A percentile compares a stretch with the other conserved stretches of the same genome.
These are phyloP conservation scores for Lathronympha strigana DNA, from an alignment of 2,888 invertebrate species.

Conservation along the genomic window DNA sequence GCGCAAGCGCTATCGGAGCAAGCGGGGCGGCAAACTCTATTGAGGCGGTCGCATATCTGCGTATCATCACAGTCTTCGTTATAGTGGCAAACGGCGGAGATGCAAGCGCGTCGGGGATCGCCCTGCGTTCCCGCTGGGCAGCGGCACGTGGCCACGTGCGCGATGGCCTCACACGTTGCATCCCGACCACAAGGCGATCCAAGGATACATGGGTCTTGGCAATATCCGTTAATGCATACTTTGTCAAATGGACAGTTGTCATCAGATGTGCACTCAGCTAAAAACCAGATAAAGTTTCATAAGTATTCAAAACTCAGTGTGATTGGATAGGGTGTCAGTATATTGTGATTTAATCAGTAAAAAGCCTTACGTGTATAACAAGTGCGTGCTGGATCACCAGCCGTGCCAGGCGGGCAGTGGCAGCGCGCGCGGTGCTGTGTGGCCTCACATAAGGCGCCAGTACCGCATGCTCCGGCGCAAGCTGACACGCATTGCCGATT, in stretches of 20 bases:
- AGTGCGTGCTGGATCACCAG: slow-evolving; percentile 93
- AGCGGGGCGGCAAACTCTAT: slow-evolving; percentile 91
- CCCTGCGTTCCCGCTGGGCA: slow-evolving; percentile 95
- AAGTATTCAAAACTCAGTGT: background rate
- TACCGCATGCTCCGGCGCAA: slow-evolving; percentile 92
- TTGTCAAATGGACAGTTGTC: slow-evolving; percentile 93
- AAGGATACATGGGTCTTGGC: slow-evolving; percentile 90
- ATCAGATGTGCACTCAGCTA: slow-evolving; percentile 92
- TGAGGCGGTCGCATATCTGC: slow-evolving; percentile 93
- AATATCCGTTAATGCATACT: slow-evolving; percentile 90
- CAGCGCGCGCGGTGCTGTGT: slow-evolving; percentile 92
- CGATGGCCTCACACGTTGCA: slow-evolving; percentile 89
- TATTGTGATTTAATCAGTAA: background rate
- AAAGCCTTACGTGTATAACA: slow-evolving; percentile 93
- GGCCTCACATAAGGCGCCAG: slow-evolving; percentile 91
- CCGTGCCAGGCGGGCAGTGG: slow-evolving; percentile 92
- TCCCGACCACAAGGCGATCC: slow-evolving; percentile 90
- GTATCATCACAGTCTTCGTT: slow-evolving; percentile 95
- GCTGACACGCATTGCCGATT: slow-evolving; percentile 92
- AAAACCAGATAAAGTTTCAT: slow-evolving; percentile 46
- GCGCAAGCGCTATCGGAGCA: slow-evolving; percentile 94
- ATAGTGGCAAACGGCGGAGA: slow-evolving; percentile 92
- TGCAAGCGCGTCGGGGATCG: slow-evolving; percentile 91
- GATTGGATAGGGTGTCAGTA: background rate
- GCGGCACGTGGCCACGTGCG: slow-evolving; percentile 91